Percentiles rank a stretch among this genome's conserved stretches.
phyloP scores from a whole-genome alignment of 2,113 vertebrate species.

The Sprattus sprattus region DNA sequence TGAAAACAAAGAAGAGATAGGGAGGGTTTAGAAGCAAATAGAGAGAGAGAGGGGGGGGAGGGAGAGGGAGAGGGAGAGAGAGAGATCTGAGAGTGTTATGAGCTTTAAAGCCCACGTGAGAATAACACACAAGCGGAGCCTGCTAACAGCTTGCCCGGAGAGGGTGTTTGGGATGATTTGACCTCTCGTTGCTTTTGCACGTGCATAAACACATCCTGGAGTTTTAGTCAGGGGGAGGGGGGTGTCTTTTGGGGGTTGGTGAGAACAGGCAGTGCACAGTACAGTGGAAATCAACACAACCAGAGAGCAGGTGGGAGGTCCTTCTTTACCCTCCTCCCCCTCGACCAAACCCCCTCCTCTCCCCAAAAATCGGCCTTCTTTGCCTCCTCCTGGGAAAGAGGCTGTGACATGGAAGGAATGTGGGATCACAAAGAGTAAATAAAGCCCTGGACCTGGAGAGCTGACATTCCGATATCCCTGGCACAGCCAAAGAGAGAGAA shows the following conservation, averaged over 20 bases:
- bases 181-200: constrained; percentile 1
- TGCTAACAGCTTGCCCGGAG: background rate
- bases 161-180: constrained; percentile 1
- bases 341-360: background rate
- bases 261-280: background rate
- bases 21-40: background rate
- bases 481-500: background rate
- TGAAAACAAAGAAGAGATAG: background rate
- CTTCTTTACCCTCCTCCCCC: background rate
- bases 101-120: background rate
- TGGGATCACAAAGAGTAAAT: constrained; percentile 28
- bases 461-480: constrained; percentile 10
- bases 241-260: background rate
- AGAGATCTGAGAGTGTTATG: background rate
- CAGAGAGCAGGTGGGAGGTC: background rate
- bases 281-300: background rate
- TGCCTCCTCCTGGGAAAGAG: constrained; percentile 30
- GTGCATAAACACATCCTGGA: constrained; percentile 11
- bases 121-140: constrained; percentile 12
- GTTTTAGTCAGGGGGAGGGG: background rate
- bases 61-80: constrained; percentile 35
- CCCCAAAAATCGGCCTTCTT: constrained; percentile 1
- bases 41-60: background rate
- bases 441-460: constrained; percentile 31
- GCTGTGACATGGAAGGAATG: constrained; percentile 40